Conservation (phyloP, 2,888 invertebrate genomes). For the Melinaea menophilus region DNA sequence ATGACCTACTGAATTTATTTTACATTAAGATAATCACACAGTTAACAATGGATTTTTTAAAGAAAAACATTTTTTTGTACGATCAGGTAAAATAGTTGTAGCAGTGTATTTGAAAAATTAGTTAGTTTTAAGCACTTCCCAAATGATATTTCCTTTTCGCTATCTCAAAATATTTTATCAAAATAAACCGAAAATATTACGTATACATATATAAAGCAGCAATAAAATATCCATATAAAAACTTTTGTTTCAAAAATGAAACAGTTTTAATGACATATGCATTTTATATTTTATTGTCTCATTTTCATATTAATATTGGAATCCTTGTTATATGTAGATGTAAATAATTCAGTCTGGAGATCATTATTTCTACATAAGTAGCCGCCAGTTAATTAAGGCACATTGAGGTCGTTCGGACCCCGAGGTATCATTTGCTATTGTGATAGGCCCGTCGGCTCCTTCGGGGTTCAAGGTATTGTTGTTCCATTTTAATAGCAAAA, state of each 20-base stretch:
- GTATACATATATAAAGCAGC: too few species aligned
- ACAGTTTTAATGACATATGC: too few species aligned
- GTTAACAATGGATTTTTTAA: constrained; percentile 47
- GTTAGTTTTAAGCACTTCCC: too few species aligned
- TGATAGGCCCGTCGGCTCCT: constrained; percentile 70
- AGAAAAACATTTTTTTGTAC: background rate
- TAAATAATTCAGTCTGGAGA: constrained; percentile 45
- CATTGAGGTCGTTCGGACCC: constrained; percentile 65
- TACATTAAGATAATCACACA: constrained; percentile 16
- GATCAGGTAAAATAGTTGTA: too few species aligned
- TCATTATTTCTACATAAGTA: constrained; percentile 66
- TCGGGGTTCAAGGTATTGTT: constrained; percentile 68
- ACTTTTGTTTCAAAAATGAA: too few species aligned
- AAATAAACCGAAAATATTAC: too few species aligned
- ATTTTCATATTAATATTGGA: background rate
- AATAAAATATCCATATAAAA: too few species aligned
- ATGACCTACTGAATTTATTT: constrained; percentile 47
- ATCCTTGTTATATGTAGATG: constrained; percentile 31
- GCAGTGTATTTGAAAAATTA: too few species aligned
- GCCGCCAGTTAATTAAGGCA: constrained; percentile 71
- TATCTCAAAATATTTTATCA: too few species aligned
- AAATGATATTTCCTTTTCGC: too few species aligned
- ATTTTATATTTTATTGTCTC: too few species aligned
- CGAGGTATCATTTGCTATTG: constrained; percentile 75
- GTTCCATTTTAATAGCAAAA: constrained; percentile 71